Percentiles rank a stretch among this genome's conserved stretches.
phyloP scores from a whole-genome alignment of 2,113 vertebrate species.

The Gavia stellata region DNA sequence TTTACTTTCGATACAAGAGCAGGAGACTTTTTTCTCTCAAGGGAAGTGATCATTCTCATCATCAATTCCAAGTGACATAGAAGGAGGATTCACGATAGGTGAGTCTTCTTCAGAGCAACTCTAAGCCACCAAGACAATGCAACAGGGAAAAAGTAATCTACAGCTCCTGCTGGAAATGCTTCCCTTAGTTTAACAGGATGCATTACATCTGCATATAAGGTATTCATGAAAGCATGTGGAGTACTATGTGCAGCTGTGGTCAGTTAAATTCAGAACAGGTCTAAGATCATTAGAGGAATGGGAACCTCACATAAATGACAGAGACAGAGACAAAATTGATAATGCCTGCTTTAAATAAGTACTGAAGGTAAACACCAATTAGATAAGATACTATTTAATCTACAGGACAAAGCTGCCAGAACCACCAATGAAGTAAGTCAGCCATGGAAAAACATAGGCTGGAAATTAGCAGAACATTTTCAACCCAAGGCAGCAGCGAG shows the following conservation, averaged over 20 bases:
- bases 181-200: background rate
- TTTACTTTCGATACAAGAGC: background rate
- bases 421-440: background rate
- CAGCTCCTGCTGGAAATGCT: background rate
- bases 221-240: background rate
- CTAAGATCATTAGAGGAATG: background rate
- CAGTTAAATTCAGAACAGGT: background rate
- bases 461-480: constrained; percentile 1
- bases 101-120: background rate
- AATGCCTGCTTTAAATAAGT: background rate
- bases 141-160: background rate
- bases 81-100: background rate
- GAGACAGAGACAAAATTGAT: background rate
- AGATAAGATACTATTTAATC: background rate
- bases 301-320: background rate
- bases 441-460: background rate
- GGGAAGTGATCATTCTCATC: background rate
- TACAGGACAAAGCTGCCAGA: background rate
- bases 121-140: background rate
- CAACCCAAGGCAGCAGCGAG: background rate
- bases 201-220: background rate
- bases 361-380: background rate
- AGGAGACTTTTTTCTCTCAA: background rate
- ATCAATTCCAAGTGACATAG: background rate
- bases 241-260: background rate